Percentiles rank a stretch among this genome's conserved stretches.
These are phyloP conservation scores for Coranthus polyacanthus DNA, from an alignment of 2,797 vertebrate genomes.

Conservation along the genomic window DNA sequence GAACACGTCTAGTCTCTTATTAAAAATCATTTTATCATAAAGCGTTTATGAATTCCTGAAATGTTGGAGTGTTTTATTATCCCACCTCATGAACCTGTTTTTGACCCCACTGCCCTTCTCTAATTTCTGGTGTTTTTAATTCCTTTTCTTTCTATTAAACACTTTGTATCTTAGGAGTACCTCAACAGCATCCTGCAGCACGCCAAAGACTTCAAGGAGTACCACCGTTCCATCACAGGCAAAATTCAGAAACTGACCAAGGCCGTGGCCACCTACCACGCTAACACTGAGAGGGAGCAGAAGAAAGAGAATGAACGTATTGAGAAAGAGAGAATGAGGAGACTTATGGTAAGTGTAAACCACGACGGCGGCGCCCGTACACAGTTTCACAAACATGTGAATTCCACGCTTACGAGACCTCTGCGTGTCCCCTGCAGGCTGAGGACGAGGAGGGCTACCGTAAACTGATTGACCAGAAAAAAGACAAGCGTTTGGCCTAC, in stretches of 20 bases:
- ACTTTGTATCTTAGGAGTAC: constrained; percentile 91
- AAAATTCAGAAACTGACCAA: constrained; percentile 97
- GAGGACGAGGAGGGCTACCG: constrained; percentile 98
- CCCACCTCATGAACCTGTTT: too few relatives aligned
- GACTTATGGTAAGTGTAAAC: constrained; percentile 89
- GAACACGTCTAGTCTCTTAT: too few relatives aligned
- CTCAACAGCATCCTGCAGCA: constrained; percentile 99
- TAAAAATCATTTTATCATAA: too few relatives aligned
- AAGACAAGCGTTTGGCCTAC: constrained; percentile 98
- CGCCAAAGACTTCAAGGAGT: constrained; percentile 99
- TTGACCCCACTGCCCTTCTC: not conserved
- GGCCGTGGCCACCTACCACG: constrained; percentile 96
- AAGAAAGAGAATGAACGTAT: constrained; percentile 99
- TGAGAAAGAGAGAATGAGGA: constrained; percentile 97
- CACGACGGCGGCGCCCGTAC: not conserved
- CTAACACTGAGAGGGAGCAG: constrained; percentile 98
- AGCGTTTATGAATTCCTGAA: too few relatives aligned
- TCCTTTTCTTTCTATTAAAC: not conserved
- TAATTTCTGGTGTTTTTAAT: too few relatives aligned
- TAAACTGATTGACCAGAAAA: constrained; percentile 98
- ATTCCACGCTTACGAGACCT: not conserved
- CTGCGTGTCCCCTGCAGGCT: constrained; percentile 78
- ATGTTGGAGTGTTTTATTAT: too few relatives aligned
- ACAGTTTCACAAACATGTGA: not conserved
- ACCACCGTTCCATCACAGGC: constrained; percentile 94